These are phyloP conservation scores for Orthonevra nobilis DNA, from an alignment of 2,888 invertebrate species.

Conservation along the genomic window DNA sequence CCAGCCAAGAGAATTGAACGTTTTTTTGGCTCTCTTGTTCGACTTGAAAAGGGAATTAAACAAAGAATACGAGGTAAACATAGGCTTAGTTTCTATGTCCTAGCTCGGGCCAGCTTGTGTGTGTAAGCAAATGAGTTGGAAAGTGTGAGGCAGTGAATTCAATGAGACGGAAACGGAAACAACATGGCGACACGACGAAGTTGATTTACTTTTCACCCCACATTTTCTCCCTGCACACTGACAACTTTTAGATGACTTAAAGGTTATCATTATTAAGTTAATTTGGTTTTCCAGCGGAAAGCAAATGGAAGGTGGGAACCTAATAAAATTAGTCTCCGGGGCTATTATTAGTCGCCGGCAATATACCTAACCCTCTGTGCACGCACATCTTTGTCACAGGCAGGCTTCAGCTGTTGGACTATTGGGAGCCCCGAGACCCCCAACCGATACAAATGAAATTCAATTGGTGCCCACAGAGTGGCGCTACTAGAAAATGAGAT, in stretches of 20 bases:
- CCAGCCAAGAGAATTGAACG: constrained; percentile 45
- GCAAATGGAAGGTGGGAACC: constrained; percentile 57
- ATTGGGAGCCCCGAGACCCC: neutral
- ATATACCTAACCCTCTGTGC: constrained; percentile 54
- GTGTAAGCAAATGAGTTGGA: constrained; percentile 65
- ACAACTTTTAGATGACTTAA: constrained; percentile 33
- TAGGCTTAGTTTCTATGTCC: too few species aligned
- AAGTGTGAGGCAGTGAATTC: constrained; percentile 68
- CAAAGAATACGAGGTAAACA: constrained; percentile 8
- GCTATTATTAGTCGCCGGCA: constrained; percentile 66
- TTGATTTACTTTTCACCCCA: constrained; percentile 57
- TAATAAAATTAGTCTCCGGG: constrained; percentile 64
- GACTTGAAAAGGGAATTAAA: constrained; percentile 19
- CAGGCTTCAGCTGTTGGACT: neutral
- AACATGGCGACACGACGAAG: constrained; percentile 62
- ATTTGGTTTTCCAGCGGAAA: constrained; percentile 47
- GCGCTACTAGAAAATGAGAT: constrained; percentile 37
- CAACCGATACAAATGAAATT: constrained; percentile 54
- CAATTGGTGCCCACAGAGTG: constrained; percentile 56
- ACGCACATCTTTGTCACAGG: constrained; percentile 42
- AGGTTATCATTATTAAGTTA: constrained; percentile 69
- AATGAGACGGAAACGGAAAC: constrained; percentile 70
- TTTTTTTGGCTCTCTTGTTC: neutral
- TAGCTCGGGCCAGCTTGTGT: too few species aligned
- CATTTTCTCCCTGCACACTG: neutral